Evolutionary conservation across 2,888 invertebrate genomes (phyloP), one percentile per base, ranked within the genome.

Genomic region (Rhyacophila evoluta): DNA sequence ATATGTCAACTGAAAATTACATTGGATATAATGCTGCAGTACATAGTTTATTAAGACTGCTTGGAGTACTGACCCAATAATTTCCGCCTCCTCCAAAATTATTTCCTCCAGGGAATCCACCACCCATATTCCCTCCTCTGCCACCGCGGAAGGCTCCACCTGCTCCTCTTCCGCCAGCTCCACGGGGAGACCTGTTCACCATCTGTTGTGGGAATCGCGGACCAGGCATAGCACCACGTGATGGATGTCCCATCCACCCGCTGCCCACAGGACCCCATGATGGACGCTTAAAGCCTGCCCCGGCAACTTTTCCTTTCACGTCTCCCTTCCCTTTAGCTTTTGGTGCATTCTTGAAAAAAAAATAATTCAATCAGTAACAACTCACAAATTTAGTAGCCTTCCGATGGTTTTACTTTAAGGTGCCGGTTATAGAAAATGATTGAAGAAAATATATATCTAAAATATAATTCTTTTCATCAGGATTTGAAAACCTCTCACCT

Each of bases 101-200:
- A 19, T 55, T 55, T 12, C 79, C 70, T 69, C 67, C 76, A 68
- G 77, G 37, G 19, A 68, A 70, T 28, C 77, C 74, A 29, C 74
- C 72, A 2, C 29, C 76, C 10, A 28, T 55, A 68, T 25, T 25
- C 15, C 68, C 69, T 1, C 75, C 79, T 12, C 27, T 25, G 11
- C 72, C 68, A 5, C 72, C 74, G 8, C 29, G 36, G 55, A 55
- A 55, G 28, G 36, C 25, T 0, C 78, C 75, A 12, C 78, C 41
- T 11, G 70, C 38, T 10, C 36, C 67, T 10, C 75, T 55, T 1
- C 75, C 71, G 15, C 70, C 37, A 8, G 69, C 74, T 2, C 75
- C 74, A 0, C 78, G 28, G 2, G 41, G 69, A 29, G 71, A 38
- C 69, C 55, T 25, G 25, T 55, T 55, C 3, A 55, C 77, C 73